Evolutionary conservation across 2,888 invertebrate genomes (phyloP).

Genomic region (Argyresthia goedartella): DNA sequence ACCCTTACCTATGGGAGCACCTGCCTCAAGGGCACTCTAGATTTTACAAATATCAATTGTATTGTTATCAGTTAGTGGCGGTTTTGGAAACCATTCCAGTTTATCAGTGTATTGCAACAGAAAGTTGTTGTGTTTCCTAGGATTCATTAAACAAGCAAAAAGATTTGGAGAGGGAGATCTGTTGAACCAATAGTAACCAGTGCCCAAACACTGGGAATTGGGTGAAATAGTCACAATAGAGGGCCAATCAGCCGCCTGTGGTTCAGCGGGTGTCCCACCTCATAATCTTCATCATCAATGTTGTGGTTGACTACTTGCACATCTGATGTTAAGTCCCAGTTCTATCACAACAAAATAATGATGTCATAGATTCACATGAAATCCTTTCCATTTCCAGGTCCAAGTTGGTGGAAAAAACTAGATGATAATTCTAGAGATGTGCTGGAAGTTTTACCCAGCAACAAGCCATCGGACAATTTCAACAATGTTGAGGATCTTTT

Average conservation of each 20-base stretch:
- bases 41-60: not conserved
- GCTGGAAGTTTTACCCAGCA: conserved; percentile 32
- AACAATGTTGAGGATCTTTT: conserved; percentile 25
- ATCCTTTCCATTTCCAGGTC: conserved; percentile 23
- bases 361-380: not conserved
- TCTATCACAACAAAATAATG: not conserved
- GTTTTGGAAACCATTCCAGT: not conserved
- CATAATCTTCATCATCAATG: no score
- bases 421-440: conserved; percentile 41
- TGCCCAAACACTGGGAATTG: no score
- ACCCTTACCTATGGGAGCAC: no score
- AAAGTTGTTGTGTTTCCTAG: not conserved
- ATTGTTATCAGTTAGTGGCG: not conserved
- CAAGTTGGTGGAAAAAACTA: conserved; percentile 55
- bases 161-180: no score
- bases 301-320: no score
- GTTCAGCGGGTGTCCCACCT: no score
- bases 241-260: no score
- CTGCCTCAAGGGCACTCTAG: not conserved
- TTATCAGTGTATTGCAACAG: not conserved
- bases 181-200: no score
- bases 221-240: no score
- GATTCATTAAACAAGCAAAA: no score
- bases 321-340: not conserved
- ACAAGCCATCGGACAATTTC: conserved; percentile 14